These are phyloP conservation scores for Nesidiocoris tenuis DNA, from an alignment of 2,888 invertebrate genomes.

Conservation along the genomic window DNA sequence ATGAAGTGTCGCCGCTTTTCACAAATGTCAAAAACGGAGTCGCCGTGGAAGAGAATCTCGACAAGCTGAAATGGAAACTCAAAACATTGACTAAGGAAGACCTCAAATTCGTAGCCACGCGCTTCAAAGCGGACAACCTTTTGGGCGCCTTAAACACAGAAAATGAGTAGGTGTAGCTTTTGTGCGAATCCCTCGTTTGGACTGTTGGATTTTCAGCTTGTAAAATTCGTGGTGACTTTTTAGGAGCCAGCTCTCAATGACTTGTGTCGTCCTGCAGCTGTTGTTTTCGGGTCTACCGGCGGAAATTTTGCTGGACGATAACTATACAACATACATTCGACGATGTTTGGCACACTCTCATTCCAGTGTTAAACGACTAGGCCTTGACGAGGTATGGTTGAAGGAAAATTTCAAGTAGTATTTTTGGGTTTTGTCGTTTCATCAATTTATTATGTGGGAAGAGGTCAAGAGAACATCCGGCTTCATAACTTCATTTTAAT, in stretches of 20 bases:
- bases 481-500: too few relatives aligned
- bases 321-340: not conserved
- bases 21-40: constrained; percentile 46
- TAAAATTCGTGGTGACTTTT: too few relatives aligned
- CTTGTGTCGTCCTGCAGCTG: constrained; percentile 65
- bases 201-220: too few relatives aligned
- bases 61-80: constrained; percentile 47
- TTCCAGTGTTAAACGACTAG: constrained; percentile 9
- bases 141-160: constrained; percentile 65
- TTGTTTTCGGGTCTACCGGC: constrained; percentile 64
- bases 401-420: too few relatives aligned
- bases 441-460: too few relatives aligned
- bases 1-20: constrained; percentile 15
- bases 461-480: too few relatives aligned
- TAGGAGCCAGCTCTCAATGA: constrained; percentile 63
- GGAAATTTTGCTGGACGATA: not conserved
- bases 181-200: not conserved
- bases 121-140: constrained; percentile 61
- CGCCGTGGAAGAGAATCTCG: constrained; percentile 45
- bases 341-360: constrained; percentile 17
- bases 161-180: constrained; percentile 54
- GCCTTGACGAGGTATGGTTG: constrained; percentile 18
- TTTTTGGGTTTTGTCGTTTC: too few relatives aligned
- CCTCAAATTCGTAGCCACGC: constrained; percentile 4
- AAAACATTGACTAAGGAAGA: constrained; percentile 42